Conservation (phyloP, 2,888 invertebrate genomes). For the Andrena dorsata region DNA sequence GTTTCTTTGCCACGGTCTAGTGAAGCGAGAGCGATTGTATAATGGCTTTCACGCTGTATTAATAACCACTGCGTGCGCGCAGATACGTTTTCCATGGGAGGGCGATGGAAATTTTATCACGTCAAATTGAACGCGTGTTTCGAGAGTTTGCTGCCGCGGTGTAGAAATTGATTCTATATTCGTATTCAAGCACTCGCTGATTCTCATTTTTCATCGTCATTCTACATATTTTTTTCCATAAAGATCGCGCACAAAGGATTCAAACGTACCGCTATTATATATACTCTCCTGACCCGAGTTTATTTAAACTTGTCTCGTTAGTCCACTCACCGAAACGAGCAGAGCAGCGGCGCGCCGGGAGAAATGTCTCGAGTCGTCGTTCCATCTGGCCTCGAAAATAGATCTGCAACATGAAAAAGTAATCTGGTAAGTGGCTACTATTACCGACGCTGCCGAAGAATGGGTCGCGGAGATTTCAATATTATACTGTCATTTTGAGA, state of each 20-base stretch:
- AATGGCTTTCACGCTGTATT: constrained; percentile 1
- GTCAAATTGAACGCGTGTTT: neutral
- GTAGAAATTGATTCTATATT: neutral
- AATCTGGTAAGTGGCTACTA: constrained; percentile 14
- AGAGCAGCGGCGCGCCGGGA: constrained; percentile 88
- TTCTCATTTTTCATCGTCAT: too few species aligned
- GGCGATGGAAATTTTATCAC: neutral
- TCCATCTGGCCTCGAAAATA: constrained; percentile 87
- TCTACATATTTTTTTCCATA: too few species aligned
- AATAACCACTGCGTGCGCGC: neutral
- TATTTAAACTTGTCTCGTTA: too few species aligned
- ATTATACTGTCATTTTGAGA: neutral
- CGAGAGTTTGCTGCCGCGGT: neutral
- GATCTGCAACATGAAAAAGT: constrained; percentile 84
- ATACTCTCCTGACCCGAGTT: too few species aligned
- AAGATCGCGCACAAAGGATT: too few species aligned
- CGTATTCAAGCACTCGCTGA: too few species aligned
- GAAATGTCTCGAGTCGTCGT: constrained; percentile 87
- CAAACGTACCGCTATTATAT: too few species aligned
- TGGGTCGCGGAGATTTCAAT: neutral
- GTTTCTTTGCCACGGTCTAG: constrained; percentile 14
- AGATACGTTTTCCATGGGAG: neutral
- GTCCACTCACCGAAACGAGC: constrained; percentile 87
- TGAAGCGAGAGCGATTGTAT: neutral
- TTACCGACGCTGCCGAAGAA: neutral